Evolutionary conservation across 2,797 vertebrate genomes (phyloP), one percentile per base, ranked within the genome.

Genomic region (Pseudotriccus pelzelni): DNA sequence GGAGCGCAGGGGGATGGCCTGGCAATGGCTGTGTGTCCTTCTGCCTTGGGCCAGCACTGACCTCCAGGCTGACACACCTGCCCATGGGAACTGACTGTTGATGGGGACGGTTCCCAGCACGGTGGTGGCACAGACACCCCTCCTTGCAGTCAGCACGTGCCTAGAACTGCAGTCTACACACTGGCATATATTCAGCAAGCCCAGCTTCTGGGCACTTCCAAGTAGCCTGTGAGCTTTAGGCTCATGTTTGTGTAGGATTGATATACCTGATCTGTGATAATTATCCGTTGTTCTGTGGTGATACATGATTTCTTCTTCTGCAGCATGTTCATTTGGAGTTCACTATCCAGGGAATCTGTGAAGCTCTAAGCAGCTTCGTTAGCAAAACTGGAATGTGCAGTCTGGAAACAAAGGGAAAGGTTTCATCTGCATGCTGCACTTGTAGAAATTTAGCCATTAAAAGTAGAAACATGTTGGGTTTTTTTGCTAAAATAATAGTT

Each of bases 371-470:
- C 75, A 91, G 73, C 73, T 84, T 90, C 5, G 0, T 68, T 86
- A 70, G n/a, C 60, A 80, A 52, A 44, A 60, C 77, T 82, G 56
- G 59, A 91, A 68, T 77, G 66, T 92, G 77, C 73, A 83, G 64
- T 92, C 60, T 87, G 87, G 87, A 95, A 94, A 83, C 85, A 95
- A 94, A 94, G 87, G 74, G 90, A 94, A 85, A 66, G 32, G 89
- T 69, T 94, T 91, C 41, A 73, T 75, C 70, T 94, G 86, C 64
- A 73, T 93, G 86, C 52, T 91, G 67, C 77, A 68, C 25, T 79
- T 84, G 28, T 30, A 79, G 62, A 90, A 91, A 81, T 77, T 46
- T 76, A 90, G 66, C 67, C 74, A 20, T 72, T 91, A 75, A 41
- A 89, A 81, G 43, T 9, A 77, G 78, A 84, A 75, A 62, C 44